Evolutionary conservation across 2,113 vertebrate genomes (phyloP).

Genomic region (Paramisgurnus dabryanus): DNA sequence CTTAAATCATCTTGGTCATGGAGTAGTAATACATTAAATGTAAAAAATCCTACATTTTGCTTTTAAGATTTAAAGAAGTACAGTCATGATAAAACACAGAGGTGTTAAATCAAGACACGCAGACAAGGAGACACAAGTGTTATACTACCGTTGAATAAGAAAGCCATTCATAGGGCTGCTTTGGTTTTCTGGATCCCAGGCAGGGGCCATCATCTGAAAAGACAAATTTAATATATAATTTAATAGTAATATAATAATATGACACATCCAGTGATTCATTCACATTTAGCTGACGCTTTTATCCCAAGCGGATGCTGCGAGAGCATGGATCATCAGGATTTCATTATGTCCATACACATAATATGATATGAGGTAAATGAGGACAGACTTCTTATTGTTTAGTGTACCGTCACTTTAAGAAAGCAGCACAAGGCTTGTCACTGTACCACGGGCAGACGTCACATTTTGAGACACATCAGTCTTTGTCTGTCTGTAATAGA

Average conservation of each 20-base stretch:
- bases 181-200: conserved; percentile 86
- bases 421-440: background rate
- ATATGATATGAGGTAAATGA: background rate
- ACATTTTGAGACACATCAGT: background rate
- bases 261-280: too few species aligned
- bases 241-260: too few species aligned
- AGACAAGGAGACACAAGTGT: background rate
- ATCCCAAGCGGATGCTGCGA: too few species aligned
- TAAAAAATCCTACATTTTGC: too few species aligned
- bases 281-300: too few species aligned
- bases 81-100: too few species aligned
- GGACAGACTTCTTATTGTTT: background rate
- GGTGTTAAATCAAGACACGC: background rate
- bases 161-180: conserved; percentile 90
- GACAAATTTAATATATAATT: background rate
- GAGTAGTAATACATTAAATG: too few species aligned
- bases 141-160: conserved; percentile 85
- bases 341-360: too few species aligned
- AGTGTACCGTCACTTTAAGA: background rate
- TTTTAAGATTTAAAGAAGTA: too few species aligned
- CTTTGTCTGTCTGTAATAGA: background rate
- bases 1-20: too few species aligned
- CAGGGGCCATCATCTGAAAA: conserved; percentile 86
- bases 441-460: background rate
- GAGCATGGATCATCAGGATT: too few species aligned